Evolutionary conservation across 1,140 invertebrate genomes (phyloP), one percentile per base, ranked within the genome.

Genomic region (Laodelphax striatellus): DNA sequence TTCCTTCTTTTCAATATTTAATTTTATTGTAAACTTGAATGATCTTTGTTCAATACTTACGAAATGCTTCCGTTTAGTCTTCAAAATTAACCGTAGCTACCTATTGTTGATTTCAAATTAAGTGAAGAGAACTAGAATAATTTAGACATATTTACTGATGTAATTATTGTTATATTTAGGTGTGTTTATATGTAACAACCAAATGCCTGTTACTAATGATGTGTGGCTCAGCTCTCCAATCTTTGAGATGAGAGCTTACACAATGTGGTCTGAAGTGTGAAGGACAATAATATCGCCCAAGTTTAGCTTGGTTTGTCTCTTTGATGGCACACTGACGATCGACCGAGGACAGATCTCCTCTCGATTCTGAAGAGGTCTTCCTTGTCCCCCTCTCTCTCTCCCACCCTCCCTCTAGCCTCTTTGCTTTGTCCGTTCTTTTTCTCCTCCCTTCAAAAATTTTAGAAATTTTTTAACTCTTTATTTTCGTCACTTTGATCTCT

Each of bases 271-370:
- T 50, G 46, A 65, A 72, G 71, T 72, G 73, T 76, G 73, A 72
- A 70, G 65, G 68, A 68, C 75, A 69, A 72, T 28, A 28, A 28
- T 28, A 28, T 72, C 67, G 71, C 66, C 54, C 61, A 65, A 70
- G 70, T 71, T 60, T 34, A 28, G 34, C 28, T 38, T 54, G 44
- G 14, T 21, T 42, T 22, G 19, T 65, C 28, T 19, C 21, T 50
- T 6, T 19, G 43, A 46, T 46, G n/a, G 16, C 10, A 50, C 16
- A 19, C 21, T 59, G 63, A 65, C 69, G 70, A 68, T 63, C 55
- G 42, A 56, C 68, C 68, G 73, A 71, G 70, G 55, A 60, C 38
- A 62, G 52, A 78, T 79, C 80, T 86, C 83, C 83, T 77, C 82
- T 85, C 80, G 75, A 60, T 41, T 57, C 52, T 61, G 77, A 80